These are phyloP conservation scores for Dynastes grantii DNA, from an alignment of 2,888 invertebrate species.

Conservation along the genomic window DNA sequence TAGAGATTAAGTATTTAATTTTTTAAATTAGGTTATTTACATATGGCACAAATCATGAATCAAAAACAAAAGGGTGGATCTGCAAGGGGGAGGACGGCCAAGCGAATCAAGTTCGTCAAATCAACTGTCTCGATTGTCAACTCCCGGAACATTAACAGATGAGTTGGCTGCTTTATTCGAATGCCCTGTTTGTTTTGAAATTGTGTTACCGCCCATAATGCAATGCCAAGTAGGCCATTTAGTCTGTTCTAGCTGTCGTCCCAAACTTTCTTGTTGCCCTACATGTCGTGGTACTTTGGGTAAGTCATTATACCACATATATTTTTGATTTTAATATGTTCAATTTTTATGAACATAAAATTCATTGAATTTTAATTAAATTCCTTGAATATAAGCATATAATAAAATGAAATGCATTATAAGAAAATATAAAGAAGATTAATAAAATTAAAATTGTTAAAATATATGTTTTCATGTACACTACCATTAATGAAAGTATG, in stretches of 20 bases:
- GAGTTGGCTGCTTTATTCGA: slow-evolving; percentile 94
- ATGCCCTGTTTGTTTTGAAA: slow-evolving; percentile 99
- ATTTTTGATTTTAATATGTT: too few relatives aligned
- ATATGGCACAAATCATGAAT: slow-evolving; percentile 64
- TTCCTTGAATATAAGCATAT: too few relatives aligned
- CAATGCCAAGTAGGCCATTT: slow-evolving; percentile 99
- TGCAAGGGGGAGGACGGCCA: too few relatives aligned
- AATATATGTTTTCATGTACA: too few relatives aligned
- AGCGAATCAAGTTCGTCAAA: slow-evolving; percentile 62
- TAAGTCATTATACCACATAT: slow-evolving; percentile 59
- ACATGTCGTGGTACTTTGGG: slow-evolving; percentile 97
- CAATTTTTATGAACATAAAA: too few relatives aligned
- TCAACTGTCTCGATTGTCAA: slow-evolving; percentile 68
- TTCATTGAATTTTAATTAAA: too few relatives aligned
- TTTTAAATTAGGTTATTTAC: slow-evolving; percentile 34
- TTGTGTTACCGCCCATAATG: slow-evolving; percentile 98
- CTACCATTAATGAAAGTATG: too few relatives aligned
- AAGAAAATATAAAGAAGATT: too few relatives aligned
- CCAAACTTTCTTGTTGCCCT: slow-evolving; percentile 97
- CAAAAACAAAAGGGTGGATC: slow-evolving; percentile 65
- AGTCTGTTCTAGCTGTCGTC: slow-evolving; percentile 97
- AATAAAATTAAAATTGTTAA: too few relatives aligned
- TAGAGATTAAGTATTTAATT: not conserved
- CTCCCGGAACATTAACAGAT: slow-evolving; percentile 82
- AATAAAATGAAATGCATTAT: too few relatives aligned